Base-by-base conservation (phyloP, 2,888 invertebrate genomes). In the Drosophila meridionalis region DNA sequence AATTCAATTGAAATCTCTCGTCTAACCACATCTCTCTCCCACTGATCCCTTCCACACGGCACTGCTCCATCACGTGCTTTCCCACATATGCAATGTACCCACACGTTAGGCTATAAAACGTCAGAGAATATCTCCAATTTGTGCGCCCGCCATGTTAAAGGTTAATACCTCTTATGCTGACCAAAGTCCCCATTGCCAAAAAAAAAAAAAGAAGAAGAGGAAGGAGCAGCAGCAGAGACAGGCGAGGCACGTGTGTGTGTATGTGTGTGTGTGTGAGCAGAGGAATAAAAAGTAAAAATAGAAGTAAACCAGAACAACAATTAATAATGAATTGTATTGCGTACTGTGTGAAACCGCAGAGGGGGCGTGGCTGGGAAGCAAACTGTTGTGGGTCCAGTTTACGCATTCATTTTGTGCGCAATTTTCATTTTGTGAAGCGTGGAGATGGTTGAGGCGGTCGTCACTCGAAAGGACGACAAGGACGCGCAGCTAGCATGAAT, bases 261-360 rank as follows among this genome's bases (percentile, higher is more conserved):
- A 26, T 47, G 26, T 45, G 14, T 14, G 20, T 9, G 45, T 45
- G 45, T 11, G 26, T 26, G 28, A 28, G 14, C 43, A 28, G 28
- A 8, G 14, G 14, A 47, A 47, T 47, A 47, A 43, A 36, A 28
- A 60, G 60, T 55, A 55, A 63, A 73, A 71, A 67, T 57, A 72
- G 63, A 81, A 68, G 70, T 72, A 67, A 82, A 83, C 71, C 80
- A 78, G 76, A 78, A 87, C 81, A 87, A 82, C 85, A 90, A 90
- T 89, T 90, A 90, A 90, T 89, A 90, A 90, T 90, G 89, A 88
- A 90, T 88, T 86, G 87, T 83, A 82, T 87, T 82, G 85, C 83
- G 87, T 80, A 85, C 87, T 89, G 89, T 85, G 87, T 70, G 71
- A 76, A 83, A 80, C 87, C 88, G 64, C 85, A 79, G 60, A 78